Conservation (phyloP, 2,113 vertebrate species). For the Herpetotheres cachinnans region DNA sequence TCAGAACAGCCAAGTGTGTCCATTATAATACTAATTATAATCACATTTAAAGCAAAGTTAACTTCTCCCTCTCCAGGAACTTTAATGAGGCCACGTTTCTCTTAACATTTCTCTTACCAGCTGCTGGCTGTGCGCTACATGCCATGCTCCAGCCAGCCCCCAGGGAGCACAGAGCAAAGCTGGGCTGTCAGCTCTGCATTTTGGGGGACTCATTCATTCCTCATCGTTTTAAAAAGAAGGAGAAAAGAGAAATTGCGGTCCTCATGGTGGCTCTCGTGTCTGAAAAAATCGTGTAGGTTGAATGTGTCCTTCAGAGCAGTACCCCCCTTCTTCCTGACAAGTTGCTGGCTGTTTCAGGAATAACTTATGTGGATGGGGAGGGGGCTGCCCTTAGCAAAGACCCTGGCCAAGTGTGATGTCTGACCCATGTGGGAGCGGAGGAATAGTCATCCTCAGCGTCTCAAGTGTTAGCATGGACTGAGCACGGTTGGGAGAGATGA, state of each 20-base stretch:
- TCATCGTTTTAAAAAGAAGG: neutral
- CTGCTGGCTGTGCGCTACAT: neutral
- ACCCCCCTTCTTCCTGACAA: neutral
- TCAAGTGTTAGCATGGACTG: neutral
- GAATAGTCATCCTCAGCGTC: neutral
- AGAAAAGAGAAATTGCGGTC: neutral
- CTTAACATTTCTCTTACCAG: neutral
- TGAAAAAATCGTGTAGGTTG: neutral
- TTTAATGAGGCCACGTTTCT: neutral
- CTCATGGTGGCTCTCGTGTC: accelerated
- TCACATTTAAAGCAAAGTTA: neutral
- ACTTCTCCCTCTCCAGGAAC: neutral
- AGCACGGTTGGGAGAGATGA: neutral
- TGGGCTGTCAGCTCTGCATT: accelerated
- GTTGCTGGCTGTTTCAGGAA: neutral
- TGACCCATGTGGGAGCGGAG: accelerated
- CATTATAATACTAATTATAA: neutral
- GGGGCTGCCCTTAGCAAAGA: neutral
- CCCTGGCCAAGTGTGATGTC: neutral
- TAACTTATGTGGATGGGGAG: neutral
- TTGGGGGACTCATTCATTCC: neutral
- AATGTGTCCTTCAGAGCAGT: neutral
- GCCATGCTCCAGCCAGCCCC: neutral
- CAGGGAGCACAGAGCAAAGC: neutral
- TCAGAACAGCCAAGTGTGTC: neutral